Conservation (phyloP, 1,140 invertebrate species). For the Conus betulinus region DNA sequence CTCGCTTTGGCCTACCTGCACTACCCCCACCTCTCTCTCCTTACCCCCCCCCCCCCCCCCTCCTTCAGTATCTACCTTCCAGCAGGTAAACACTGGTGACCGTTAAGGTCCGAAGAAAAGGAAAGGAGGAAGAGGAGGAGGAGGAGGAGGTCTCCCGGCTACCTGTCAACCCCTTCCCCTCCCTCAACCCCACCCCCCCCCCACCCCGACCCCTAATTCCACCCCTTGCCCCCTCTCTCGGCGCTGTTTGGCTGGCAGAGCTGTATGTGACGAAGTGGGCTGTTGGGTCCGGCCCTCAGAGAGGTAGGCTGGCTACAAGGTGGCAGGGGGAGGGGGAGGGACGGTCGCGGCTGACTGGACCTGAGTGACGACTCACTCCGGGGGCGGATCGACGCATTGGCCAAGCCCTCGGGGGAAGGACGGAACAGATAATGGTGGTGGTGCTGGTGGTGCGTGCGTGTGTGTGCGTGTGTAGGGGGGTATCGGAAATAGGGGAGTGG, state of each 20-base stretch:
- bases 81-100: neutral
- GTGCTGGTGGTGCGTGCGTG: too few species aligned
- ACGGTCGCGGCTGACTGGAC: conserved; percentile 3
- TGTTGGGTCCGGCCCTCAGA: neutral
- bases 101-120: neutral
- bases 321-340: neutral
- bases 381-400: neutral
- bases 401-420: neutral
- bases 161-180: neutral
- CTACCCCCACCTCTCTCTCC: neutral
- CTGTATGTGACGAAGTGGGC: neutral
- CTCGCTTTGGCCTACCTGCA: neutral
- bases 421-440: too few species aligned
- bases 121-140: neutral
- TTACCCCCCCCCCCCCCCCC: too few species aligned
- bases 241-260: neutral
- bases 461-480: too few species aligned
- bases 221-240: too few species aligned
- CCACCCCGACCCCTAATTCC: neutral
- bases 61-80: too few species aligned
- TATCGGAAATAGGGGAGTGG: too few species aligned
- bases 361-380: neutral
- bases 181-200: neutral
- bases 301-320: neutral
- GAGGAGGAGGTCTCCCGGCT: neutral